phyloP scores from a whole-genome alignment of 2,113 vertebrate species.

The Oxyruncus cristatus region DNA sequence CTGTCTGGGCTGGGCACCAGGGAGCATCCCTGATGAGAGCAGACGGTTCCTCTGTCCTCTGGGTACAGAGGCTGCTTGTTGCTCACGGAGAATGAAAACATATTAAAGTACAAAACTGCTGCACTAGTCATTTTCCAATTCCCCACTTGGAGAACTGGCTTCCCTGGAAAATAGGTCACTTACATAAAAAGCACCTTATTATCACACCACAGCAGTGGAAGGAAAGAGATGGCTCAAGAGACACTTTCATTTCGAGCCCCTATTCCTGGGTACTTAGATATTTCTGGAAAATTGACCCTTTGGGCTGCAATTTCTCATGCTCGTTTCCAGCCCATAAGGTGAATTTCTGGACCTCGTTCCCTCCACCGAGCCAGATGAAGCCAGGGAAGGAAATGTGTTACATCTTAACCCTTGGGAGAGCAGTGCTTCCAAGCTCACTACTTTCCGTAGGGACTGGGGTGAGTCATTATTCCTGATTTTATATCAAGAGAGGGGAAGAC shows the following conservation, averaged over 20 bases:
- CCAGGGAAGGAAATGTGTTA: background rate
- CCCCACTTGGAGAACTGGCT: constrained; percentile 55
- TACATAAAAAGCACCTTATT: constrained; percentile 75
- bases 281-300: constrained; percentile 69
- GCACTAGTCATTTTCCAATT: constrained; percentile 69
- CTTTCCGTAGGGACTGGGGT: background rate
- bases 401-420: background rate
- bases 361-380: background rate
- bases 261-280: constrained; percentile 40
- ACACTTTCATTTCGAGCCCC: constrained; percentile 32
- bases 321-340: background rate
- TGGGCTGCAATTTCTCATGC: constrained; percentile 60
- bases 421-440: background rate
- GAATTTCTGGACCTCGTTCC: background rate
- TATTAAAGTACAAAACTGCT: constrained; percentile 68
- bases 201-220: constrained; percentile 40
- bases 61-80: constrained; percentile 60
- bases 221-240: constrained; percentile 52
- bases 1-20: constrained; percentile 2
- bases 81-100: constrained; percentile 55
- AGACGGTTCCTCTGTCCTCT: constrained; percentile 48
- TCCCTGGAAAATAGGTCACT: constrained; percentile 75
- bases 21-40: constrained; percentile 44
- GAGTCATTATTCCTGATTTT: background rate
- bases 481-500: background rate